A percentile compares a stretch with the other conserved stretches of the same genome.
These are phyloP conservation scores for Sinonovacula constricta DNA, from an alignment of 1,140 invertebrate genomes.

Conservation along the genomic window DNA sequence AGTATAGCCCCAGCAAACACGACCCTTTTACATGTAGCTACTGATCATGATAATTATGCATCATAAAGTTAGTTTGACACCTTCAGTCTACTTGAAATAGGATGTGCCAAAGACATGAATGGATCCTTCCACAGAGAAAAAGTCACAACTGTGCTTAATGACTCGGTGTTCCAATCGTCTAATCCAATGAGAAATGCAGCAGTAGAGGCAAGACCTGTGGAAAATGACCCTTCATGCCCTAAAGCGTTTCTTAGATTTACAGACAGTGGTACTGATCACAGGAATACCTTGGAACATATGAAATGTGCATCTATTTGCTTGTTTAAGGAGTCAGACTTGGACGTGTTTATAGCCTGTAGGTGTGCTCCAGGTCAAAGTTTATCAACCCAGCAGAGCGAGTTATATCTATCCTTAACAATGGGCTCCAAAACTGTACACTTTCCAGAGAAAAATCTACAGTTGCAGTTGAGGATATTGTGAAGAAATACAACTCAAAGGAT, in stretches of 20 bases:
- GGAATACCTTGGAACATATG: conserved; percentile 20
- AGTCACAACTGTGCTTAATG: conserved; percentile 34
- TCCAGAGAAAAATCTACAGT: conserved; percentile 7
- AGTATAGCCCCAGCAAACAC: conserved; percentile 9
- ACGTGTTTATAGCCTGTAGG: conserved; percentile 1
- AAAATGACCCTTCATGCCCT: neutral
- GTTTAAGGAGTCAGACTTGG: conserved; percentile 25
- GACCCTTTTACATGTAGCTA: neutral
- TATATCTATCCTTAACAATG: conserved; percentile 22
- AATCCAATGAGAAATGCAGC: conserved; percentile 37
- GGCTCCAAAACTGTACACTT: conserved; percentile 18
- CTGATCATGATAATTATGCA: conserved; percentile 36
- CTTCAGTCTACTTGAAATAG: conserved; percentile 20
- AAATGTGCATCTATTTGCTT: conserved; percentile 3
- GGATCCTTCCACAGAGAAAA: conserved; percentile 37
- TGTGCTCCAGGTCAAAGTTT: conserved; percentile 44
- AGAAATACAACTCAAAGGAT: conserved; percentile 3
- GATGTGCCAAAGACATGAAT: conserved; percentile 17
- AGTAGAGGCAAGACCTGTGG: neutral
- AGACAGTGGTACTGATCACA: conserved; percentile 39
- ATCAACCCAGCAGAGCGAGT: conserved; percentile 23
- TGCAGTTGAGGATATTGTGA: neutral
- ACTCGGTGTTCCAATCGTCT: conserved; percentile 47
- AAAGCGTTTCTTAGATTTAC: conserved; percentile 11
- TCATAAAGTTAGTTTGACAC: neutral